Conservation (phyloP, 2,888 invertebrate genomes). For the Eueremaeus valkanovi region DNA sequence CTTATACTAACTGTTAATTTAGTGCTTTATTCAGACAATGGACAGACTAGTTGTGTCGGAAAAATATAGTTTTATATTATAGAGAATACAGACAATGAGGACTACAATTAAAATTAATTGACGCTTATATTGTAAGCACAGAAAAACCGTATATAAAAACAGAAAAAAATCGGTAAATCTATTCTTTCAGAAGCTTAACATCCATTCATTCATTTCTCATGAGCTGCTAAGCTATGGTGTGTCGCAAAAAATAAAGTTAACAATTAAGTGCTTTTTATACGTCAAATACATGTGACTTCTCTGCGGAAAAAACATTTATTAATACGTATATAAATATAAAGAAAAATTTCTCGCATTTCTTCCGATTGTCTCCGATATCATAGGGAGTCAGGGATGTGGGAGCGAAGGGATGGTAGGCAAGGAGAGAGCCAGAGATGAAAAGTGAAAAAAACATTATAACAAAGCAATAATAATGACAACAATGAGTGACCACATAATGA, state of each 20-base stretch:
- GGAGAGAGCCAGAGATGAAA: background rate
- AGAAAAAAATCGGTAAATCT: background rate
- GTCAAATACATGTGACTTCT: background rate
- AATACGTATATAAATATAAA: background rate
- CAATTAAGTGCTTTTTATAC: background rate
- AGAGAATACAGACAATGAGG: background rate
- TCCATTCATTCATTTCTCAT: background rate
- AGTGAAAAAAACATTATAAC: background rate
- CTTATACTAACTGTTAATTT: background rate
- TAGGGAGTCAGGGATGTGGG: background rate
- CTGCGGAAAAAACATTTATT: background rate
- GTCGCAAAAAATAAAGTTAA: background rate
- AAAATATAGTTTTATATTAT: background rate
- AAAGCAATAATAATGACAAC: background rate
- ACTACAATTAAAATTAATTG: background rate
- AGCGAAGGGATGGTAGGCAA: background rate
- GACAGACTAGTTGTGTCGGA: background rate
- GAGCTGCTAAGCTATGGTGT: background rate
- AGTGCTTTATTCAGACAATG: background rate
- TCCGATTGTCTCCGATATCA: background rate
- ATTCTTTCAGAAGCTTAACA: background rate
- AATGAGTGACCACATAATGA: background rate
- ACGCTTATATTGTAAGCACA: background rate
- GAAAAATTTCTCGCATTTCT: background rate
- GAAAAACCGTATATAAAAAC: background rate